A percentile compares a stretch with the other conserved stretches of the same genome.
These are phyloP conservation scores for Lasioglossum malachurum DNA, from an alignment of 2,888 invertebrate genomes.

Conservation along the genomic window DNA sequence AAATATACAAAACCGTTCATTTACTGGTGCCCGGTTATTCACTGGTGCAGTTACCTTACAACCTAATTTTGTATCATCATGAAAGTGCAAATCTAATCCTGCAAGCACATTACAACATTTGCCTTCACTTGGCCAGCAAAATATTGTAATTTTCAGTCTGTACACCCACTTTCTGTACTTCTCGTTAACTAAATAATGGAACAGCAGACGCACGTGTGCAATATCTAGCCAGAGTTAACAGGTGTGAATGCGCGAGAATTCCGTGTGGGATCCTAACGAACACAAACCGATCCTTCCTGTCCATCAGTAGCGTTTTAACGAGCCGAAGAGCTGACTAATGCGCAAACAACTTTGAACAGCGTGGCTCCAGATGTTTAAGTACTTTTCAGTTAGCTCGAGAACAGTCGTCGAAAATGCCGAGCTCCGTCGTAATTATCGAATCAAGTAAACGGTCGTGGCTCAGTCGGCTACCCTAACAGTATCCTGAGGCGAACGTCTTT, in stretches of 20 bases:
- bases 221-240: not conserved
- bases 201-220: not conserved
- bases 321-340: not conserved
- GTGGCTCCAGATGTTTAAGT: not conserved
- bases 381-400: not conserved
- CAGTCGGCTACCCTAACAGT: not conserved
- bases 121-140: no score
- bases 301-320: not conserved
- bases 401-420: not conserved
- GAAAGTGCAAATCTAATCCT: no score
- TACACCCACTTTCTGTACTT: not conserved
- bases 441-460: not conserved
- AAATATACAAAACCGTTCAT: no score
- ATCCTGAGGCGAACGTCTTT: not conserved
- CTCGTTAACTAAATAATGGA: not conserved
- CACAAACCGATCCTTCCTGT: not conserved
- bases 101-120: no score
- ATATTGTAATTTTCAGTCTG: not conserved
- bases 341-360: slow-evolving; percentile 3
- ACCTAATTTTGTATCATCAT: no score
- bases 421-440: not conserved
- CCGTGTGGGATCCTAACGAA: not conserved
- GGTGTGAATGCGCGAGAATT: not conserved
- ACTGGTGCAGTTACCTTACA: no score
- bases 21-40: no score